Evolutionary conservation across 2,113 vertebrate species (phyloP).

Genomic region (Paramormyrops kingsleyae): DNA sequence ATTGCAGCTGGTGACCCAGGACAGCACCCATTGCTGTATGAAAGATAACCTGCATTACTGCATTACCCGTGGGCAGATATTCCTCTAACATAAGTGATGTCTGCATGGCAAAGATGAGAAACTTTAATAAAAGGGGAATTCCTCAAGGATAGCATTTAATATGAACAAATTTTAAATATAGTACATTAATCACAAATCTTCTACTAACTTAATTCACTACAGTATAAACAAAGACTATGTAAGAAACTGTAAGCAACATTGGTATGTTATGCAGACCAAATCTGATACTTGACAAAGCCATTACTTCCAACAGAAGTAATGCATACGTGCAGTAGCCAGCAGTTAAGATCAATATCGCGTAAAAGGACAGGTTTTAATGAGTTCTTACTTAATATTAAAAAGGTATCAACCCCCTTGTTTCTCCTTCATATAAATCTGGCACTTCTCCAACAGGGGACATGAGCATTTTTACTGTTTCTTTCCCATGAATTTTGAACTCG

Average conservation of each 20-base stretch:
- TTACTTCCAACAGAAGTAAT: neutral
- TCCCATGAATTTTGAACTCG: conserved; percentile 48
- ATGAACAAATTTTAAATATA: neutral
- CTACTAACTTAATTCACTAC: neutral
- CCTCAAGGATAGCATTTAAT: neutral
- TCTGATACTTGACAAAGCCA: neutral
- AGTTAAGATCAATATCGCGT: neutral
- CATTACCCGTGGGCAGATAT: neutral
- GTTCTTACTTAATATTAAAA: conserved; percentile 31
- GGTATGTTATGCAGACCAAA: neutral
- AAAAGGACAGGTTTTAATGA: neutral
- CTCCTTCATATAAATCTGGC: conserved; percentile 57
- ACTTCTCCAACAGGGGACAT: conserved; percentile 54
- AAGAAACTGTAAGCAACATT: neutral
- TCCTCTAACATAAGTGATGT: neutral
- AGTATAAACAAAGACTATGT: neutral
- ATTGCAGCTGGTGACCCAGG: neutral
- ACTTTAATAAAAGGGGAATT: neutral
- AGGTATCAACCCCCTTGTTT: conserved; percentile 47
- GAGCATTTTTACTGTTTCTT: conserved; percentile 53
- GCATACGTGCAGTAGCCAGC: neutral
- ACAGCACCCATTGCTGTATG: neutral
- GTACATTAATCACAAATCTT: neutral
- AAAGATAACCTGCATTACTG: neutral
- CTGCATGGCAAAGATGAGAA: neutral